Evolutionary conservation across 2,888 invertebrate species (phyloP), one percentile per base, ranked within the genome.

Genomic region (Tolmerus cingulatus): DNA sequence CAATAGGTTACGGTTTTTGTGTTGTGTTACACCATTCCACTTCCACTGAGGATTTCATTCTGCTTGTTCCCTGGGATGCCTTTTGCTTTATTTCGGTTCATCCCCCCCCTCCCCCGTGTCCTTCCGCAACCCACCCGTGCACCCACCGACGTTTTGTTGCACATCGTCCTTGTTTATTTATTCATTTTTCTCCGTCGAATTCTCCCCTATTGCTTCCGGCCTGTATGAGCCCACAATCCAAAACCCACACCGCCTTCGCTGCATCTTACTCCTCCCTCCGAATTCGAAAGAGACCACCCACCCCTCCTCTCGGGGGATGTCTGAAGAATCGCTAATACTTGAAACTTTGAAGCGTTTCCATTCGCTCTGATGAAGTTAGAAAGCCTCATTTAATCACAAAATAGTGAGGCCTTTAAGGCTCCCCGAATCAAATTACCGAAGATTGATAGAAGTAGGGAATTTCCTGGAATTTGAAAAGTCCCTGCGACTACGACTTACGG

Each of bases 1-100:
- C 85, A 85, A 85, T 85, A 85, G 85, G 85, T 85, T 85, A 85
- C 74, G 85, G 85, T 85, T 85, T 85, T 85, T 74, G 85, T 85
- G 85, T 46, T 85, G 74, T 85, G 85, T 85, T 85, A 43, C 85
- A 74, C 85, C 74, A 57, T 74, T 85, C 74, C 74, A 74, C 74
- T 85, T 85, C 85, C 85, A 85, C 85, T 85, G 74, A 74, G 34
- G 27, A 85, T 85, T 85, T 85, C 74, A 74, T 85, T 85, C 23
- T 27, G 82, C 82, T 82, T 82, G 40, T 82, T 82, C 82, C 51
- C 57, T 9, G 37, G 37, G 76, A 82, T 82, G 57, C 66, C 57
- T 77, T 40, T 77, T 40, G 40, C 40, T 77, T 77, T 77, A 40
- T 77, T 77, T 77, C 40, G 40, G 37, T 19, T 14, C 30, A 77